phyloP scores from a whole-genome alignment of 2,888 invertebrate species.

The Dasypolia templi region DNA sequence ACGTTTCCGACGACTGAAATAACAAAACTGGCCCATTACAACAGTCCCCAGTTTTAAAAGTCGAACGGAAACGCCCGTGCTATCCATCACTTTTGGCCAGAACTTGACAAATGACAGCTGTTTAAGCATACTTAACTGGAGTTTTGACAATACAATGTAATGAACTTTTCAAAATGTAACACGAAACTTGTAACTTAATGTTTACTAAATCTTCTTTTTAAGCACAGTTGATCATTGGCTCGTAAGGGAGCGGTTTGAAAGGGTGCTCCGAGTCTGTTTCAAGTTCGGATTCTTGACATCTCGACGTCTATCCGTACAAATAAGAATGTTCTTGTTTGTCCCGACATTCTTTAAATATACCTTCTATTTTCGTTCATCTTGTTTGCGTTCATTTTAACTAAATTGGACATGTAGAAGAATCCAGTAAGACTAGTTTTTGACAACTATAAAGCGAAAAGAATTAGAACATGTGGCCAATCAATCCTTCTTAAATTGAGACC shows the following conservation, averaged over 20 bases:
- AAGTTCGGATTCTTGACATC: slow-evolving; percentile 49
- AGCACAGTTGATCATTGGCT: slow-evolving; percentile 52
- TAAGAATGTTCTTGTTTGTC: slow-evolving; percentile 53
- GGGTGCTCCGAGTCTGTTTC: slow-evolving; percentile 47
- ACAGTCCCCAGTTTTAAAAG: slow-evolving; percentile 73
- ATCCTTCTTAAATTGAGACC: slow-evolving; percentile 3
- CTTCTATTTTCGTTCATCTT: slow-evolving; percentile 35
- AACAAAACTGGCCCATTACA: slow-evolving; percentile 84
- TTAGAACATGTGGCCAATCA: slow-evolving; percentile 2
- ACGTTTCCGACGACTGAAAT: slow-evolving; percentile 88
- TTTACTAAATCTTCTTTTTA: slow-evolving; percentile 52
- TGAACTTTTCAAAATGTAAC: slow-evolving; percentile 71
- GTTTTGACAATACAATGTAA: slow-evolving; percentile 73
- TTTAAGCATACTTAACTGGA: slow-evolving; percentile 68
- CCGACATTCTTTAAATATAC: slow-evolving; percentile 35
- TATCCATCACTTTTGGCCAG: slow-evolving; percentile 84
- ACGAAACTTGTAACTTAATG: slow-evolving; percentile 65
- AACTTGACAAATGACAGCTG: slow-evolving; percentile 79
- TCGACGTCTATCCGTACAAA: slow-evolving; percentile 50
- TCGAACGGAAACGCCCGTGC: slow-evolving; percentile 80
- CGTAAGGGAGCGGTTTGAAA: slow-evolving; percentile 48
- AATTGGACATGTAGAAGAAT: slow-evolving; percentile 11
- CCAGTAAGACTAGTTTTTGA: slow-evolving; percentile 13
- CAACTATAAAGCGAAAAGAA: background rate
- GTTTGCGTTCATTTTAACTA: slow-evolving; percentile 34